Conservation (phyloP, 2,888 invertebrate genomes). For the Polydrusus pterygomalis region DNA sequence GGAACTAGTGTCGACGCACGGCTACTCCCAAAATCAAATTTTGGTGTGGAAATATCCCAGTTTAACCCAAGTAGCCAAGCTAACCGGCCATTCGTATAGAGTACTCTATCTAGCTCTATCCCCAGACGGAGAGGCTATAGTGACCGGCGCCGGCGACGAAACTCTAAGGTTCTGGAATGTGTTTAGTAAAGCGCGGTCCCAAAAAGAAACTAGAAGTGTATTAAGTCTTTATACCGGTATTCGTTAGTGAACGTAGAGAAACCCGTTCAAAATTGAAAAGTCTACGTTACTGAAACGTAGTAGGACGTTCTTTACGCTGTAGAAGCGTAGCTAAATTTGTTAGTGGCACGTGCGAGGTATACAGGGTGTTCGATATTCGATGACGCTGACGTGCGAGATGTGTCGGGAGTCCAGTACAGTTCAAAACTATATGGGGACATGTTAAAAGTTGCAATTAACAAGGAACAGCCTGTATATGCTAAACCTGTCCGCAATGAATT, state of each 20-base stretch:
- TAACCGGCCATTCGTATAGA: slow-evolving; percentile 95
- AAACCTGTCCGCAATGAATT: no score
- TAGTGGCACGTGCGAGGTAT: background rate
- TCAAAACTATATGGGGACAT: no score
- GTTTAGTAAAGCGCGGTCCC: slow-evolving; percentile 96
- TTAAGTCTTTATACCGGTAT: slow-evolving; percentile 94
- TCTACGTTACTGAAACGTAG: background rate
- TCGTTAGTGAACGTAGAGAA: slow-evolving; percentile 74
- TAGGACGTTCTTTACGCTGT: background rate
- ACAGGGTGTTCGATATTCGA: no score
- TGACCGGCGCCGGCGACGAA: slow-evolving; percentile 99
- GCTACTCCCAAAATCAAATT: slow-evolving; percentile 99
- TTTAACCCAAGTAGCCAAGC: slow-evolving; percentile 95
- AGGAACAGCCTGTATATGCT: no score
- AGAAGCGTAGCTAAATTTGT: background rate
- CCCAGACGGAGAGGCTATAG: slow-evolving; percentile 98
- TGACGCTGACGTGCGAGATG: no score
- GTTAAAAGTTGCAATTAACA: no score
- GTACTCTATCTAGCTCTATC: slow-evolving; percentile 97
- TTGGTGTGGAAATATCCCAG: slow-evolving; percentile 99
- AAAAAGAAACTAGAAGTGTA: slow-evolving; percentile 94
- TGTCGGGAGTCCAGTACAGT: no score
- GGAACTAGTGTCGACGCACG: slow-evolving; percentile 97
- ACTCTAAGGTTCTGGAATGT: slow-evolving; percentile 99
- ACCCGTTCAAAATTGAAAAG: background rate